Conservation (phyloP, 2,113 vertebrate species). For the Hemicordylus capensis region DNA sequence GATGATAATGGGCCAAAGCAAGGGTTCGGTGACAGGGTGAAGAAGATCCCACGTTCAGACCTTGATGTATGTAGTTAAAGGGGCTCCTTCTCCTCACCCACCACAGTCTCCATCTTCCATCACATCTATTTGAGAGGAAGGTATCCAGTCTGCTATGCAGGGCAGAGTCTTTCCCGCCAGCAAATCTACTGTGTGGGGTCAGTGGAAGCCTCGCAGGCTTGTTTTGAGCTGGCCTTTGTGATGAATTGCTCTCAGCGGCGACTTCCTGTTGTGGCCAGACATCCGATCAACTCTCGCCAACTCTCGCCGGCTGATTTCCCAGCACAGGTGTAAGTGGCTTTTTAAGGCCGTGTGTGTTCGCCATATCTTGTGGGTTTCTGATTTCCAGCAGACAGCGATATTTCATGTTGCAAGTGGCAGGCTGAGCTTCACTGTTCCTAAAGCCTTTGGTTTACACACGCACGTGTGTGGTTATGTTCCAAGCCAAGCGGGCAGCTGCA, state of each 20-base stretch:
- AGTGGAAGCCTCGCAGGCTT: background rate
- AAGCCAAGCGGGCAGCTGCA: background rate
- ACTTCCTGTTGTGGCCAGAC: background rate
- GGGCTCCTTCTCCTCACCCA: background rate
- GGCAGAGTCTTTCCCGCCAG: background rate
- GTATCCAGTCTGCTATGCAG: no score
- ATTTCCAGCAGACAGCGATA: background rate
- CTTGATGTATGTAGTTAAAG: background rate
- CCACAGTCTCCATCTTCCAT: background rate
- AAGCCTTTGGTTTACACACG: background rate
- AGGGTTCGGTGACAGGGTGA: background rate
- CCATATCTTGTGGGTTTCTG: background rate
- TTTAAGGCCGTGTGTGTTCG: background rate
- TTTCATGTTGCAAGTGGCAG: background rate
- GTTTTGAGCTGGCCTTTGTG: background rate
- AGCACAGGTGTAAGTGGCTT: background rate
- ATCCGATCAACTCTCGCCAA: background rate
- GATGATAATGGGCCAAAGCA: accelerated
- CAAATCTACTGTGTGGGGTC: background rate
- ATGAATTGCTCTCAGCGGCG: background rate
- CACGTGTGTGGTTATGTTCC: background rate
- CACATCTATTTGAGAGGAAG: no score
- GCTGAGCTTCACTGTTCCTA: background rate
- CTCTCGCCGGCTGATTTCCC: background rate
- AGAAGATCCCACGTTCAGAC: background rate